phyloP scores from a whole-genome alignment of 2,888 invertebrate species.

The Ormyrus pomaceus region DNA sequence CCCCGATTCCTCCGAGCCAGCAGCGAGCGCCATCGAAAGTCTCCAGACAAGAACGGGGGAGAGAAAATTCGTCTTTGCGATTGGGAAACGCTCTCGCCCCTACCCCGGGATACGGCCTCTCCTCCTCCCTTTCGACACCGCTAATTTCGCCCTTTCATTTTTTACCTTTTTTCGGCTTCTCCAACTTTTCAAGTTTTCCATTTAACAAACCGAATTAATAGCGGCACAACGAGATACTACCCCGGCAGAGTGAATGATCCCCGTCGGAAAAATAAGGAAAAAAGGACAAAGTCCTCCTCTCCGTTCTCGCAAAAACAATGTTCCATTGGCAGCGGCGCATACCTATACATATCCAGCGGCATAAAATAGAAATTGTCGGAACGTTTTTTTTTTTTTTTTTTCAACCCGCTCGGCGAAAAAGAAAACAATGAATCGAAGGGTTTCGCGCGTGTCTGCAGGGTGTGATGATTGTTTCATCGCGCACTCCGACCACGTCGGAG shows the following conservation, averaged over 20 bases:
- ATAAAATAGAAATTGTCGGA: slow-evolving; percentile 1
- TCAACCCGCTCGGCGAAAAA: neutral
- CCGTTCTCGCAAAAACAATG: no score
- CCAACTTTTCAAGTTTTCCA: no score
- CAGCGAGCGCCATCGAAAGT: slow-evolving; percentile 53
- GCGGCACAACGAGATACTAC: no score
- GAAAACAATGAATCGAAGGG: slow-evolving; percentile 49
- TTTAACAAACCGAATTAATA: no score
- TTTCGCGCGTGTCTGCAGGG: slow-evolving; percentile 27
- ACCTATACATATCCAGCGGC: neutral
- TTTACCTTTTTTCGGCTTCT: no score
- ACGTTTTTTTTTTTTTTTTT: slow-evolving; percentile 34
- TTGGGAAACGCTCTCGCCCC: neutral
- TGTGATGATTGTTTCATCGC: slow-evolving; percentile 55
- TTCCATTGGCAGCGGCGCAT: neutral
- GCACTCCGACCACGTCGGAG: slow-evolving; percentile 31
- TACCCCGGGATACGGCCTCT: neutral
- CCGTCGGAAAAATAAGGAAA: no score
- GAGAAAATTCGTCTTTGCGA: slow-evolving; percentile 31
- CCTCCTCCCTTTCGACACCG: no score
- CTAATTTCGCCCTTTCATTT: no score
- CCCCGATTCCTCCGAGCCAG: slow-evolving; percentile 62
- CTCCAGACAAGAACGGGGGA: slow-evolving; percentile 59
- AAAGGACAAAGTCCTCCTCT: no score
- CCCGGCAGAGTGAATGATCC: no score